Conservation (phyloP, 2,113 vertebrate genomes). For the Lichenostomus cassidix region DNA sequence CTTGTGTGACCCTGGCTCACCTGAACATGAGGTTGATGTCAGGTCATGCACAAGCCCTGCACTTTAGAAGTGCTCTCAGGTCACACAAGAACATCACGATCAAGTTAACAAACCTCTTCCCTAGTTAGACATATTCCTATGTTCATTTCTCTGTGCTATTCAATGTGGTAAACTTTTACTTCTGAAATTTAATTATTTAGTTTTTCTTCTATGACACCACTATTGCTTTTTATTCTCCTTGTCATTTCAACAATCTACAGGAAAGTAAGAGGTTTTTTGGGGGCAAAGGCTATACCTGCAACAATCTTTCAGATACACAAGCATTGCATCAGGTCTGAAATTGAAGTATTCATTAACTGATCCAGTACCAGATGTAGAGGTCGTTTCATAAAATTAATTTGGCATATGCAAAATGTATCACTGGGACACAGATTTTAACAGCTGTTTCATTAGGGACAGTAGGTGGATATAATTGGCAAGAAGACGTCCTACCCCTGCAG, state of each 20-base stretch:
- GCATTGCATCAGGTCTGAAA: background rate
- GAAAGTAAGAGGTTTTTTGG: background rate
- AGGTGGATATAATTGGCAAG: background rate
- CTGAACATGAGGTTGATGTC: background rate
- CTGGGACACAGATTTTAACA: background rate
- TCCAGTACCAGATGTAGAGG: background rate
- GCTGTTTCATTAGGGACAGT: background rate
- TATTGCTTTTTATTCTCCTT: background rate
- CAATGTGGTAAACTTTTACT: background rate
- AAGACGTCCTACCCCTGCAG: background rate
- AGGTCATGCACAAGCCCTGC: background rate
- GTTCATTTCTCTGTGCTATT: background rate
- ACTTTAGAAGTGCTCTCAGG: background rate
- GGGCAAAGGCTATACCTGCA: background rate
- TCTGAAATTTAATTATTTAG: background rate
- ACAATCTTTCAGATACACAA: background rate
- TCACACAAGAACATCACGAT: background rate
- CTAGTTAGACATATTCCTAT: background rate
- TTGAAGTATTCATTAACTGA: background rate
- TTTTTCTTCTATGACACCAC: background rate
- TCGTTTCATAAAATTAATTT: background rate
- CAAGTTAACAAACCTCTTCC: background rate
- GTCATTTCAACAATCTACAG: background rate
- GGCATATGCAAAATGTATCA: background rate
- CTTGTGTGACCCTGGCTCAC: background rate